These are phyloP conservation scores for Peromyscus polionotus DNA, from an alignment of 2,113 vertebrate species.

Conservation along the genomic window DNA sequence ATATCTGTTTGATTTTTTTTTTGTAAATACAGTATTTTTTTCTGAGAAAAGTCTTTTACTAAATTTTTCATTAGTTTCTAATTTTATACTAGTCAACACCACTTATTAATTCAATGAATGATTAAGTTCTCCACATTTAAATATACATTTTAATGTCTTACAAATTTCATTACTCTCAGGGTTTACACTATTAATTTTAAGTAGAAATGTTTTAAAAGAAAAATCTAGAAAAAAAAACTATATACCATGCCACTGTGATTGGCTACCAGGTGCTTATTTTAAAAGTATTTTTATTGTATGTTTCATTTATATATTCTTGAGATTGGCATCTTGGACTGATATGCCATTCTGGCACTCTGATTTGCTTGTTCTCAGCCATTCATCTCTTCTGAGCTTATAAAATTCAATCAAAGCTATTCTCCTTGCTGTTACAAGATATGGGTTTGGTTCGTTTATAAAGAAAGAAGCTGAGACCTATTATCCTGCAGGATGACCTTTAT, in stretches of 20 bases:
- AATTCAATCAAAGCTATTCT: background rate
- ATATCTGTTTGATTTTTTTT: background rate
- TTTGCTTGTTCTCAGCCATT: background rate
- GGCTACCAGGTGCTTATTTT: background rate
- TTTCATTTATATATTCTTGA: background rate
- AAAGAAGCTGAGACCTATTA: background rate
- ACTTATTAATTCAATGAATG: conserved; percentile 17
- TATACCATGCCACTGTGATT: background rate
- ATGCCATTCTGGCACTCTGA: background rate
- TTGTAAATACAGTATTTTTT: background rate
- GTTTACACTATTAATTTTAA: background rate
- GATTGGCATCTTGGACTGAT: background rate
- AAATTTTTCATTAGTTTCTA: conserved; percentile 45
- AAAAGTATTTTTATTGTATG: background rate
- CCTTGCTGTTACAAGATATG: background rate
- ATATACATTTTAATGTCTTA: background rate
- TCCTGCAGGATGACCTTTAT: background rate
- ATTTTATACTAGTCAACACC: background rate
- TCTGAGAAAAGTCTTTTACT: background rate
- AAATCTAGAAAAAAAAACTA: background rate
- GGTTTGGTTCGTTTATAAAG: background rate
- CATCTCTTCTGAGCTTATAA: background rate
- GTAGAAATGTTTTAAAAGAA: background rate
- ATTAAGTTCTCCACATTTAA: background rate
- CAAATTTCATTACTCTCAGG: background rate